Percentiles rank a stretch among this genome's conserved stretches.
Evolutionary conservation across 2,797 vertebrate species (phyloP).

Genomic region (Gymnocypris eckloni): DNA sequence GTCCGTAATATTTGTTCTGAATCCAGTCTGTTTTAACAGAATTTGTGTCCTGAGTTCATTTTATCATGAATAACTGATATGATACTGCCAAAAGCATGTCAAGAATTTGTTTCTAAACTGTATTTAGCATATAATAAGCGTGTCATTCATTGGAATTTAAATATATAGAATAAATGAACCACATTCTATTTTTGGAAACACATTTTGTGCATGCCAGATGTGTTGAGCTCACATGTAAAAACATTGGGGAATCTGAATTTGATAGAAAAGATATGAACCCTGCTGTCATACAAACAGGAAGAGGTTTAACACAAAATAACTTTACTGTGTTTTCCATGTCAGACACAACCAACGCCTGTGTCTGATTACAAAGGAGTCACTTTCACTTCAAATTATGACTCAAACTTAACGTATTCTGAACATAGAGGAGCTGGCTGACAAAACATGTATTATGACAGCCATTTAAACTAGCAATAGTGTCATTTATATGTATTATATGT

Average conservation of each 20-base stretch:
- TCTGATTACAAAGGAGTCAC: constrained; percentile 11
- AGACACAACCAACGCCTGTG: constrained; percentile 51
- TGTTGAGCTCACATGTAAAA: neutral
- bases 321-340: neutral
- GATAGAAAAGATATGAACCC: constrained; percentile 66
- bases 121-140: neutral
- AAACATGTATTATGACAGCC: neutral
- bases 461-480: neutral
- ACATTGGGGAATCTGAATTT: constrained; percentile 54
- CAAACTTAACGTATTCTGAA: constrained; percentile 54
- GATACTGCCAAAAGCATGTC: neutral
- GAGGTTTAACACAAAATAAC: constrained; percentile 60
- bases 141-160: neutral
- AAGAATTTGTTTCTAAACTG: neutral
- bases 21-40: neutral
- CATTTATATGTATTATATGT: neutral
- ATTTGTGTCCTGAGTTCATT: neutral
- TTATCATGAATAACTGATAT: neutral
- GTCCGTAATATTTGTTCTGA: neutral
- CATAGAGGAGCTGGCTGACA: neutral
- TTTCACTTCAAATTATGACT: constrained; percentile 43
- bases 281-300: constrained; percentile 75
- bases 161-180: constrained; percentile 11
- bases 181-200: constrained; percentile 3
- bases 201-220: constrained; percentile 11